Evolutionary conservation across 2,797 vertebrate species (phyloP), one percentile per base, ranked within the genome.

Genomic region (Manis crassicaudata): DNA sequence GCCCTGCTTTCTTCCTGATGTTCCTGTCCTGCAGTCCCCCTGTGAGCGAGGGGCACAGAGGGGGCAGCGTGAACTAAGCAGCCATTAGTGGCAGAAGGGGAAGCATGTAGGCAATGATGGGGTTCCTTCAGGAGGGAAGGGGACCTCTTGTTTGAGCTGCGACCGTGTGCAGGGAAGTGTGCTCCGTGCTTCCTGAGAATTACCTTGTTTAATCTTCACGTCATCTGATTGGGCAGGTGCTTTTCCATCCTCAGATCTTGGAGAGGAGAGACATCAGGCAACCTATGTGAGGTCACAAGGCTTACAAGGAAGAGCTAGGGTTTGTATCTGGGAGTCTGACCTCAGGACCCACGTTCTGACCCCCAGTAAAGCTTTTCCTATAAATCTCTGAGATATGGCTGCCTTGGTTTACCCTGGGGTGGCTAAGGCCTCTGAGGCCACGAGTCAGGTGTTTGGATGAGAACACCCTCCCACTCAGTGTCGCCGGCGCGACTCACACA

Each of bases 1-100:
- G 35, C 43, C 12, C 43, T 1, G 12, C 13, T 68, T 60, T 21
- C 21, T 25, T 54, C 52, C 27, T 0, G 0, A 32, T 1, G 5
- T 20, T 5, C 37, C 17, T 7, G 13, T 21, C 16, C 54, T 52
- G 27, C 60, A 3, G 7, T 14, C 82, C 7, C 20, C 14, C n/a
- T 58, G 56, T 40, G 1, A 6, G 20, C 5, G 18, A 27, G 75
- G 4, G 2, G 65, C 46, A 32, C n/a, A 25, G 7, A 37, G 29
- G 73, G 0, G 82, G 4, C 2, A 37, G 50, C 2, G 0, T 11
- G 58, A 37, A 12, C 1, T 11, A 27, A 23, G 62, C 23, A 62
- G 52, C 27, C 7, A 2, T 32, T 67, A 75, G 60, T 29, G 32
- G 56, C 40, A 2, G 67, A n/a, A n/a, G 0, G 1, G 11, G 21